Conservation (phyloP, 2,113 vertebrate species). For the Mustela lutreola region DNA sequence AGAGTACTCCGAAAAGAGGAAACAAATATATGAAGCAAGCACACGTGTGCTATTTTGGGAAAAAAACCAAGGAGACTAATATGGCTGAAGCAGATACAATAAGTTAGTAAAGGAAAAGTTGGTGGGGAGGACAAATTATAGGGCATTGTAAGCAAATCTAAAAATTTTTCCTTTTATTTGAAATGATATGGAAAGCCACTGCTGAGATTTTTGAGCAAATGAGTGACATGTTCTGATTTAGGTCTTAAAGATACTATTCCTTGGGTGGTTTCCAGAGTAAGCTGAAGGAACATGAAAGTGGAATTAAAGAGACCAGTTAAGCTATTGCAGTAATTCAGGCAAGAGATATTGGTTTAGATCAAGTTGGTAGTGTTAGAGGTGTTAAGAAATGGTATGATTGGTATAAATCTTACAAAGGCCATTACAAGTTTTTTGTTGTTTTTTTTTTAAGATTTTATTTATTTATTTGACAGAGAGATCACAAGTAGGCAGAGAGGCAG, state of each 20-base stretch:
- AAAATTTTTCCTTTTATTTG: slow-evolving; percentile 3
- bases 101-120: background rate
- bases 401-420: background rate
- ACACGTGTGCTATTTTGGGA: background rate
- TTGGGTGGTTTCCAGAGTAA: background rate
- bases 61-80: background rate
- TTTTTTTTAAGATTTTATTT: too few relatives aligned
- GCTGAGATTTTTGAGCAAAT: background rate
- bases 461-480: too few relatives aligned
- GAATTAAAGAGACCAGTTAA: background rate
- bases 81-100: background rate
- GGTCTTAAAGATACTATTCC: background rate
- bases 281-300: background rate
- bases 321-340: background rate
- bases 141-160: background rate
- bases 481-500: too few relatives aligned
- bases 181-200: background rate
- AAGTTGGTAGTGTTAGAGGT: background rate
- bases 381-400: background rate
- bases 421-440: background rate
- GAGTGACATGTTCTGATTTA: background rate
- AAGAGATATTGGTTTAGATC: background rate
- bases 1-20: background rate
- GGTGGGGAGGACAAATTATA: background rate
- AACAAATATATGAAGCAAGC: background rate